Evolutionary conservation across 1,140 invertebrate species (phyloP).

Genomic region (Vanessa atalanta): DNA sequence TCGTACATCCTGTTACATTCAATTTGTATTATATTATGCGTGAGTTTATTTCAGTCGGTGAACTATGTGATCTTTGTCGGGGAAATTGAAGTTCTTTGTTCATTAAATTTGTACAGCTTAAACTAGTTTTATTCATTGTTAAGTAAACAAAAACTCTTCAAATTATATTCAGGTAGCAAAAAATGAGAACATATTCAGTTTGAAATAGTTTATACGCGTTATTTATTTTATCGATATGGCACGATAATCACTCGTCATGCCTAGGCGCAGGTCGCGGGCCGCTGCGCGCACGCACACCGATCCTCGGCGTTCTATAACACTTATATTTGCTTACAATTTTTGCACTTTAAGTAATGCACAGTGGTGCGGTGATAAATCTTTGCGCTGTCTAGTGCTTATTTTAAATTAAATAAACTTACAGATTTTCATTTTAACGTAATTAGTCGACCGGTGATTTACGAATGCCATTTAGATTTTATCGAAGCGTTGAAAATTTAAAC

Average conservation of each 20-base stretch:
- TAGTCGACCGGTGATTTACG: background rate
- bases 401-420: conserved; percentile 6
- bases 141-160: background rate
- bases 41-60: too few relatives aligned
- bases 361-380: conserved; percentile 1
- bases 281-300: conserved; percentile 46
- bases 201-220: conserved; percentile 9
- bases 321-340: conserved; percentile 50
- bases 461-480: conserved; percentile 9
- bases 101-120: too few relatives aligned
- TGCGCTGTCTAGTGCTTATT: background rate
- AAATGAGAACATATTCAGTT: background rate
- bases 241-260: conserved; percentile 8
- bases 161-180: background rate
- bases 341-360: conserved; percentile 15
- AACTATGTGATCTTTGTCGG: too few relatives aligned
- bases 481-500: conserved; percentile 9
- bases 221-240: conserved; percentile 25
- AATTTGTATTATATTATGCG: too few relatives aligned
- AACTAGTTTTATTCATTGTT: background rate
- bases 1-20: too few relatives aligned
- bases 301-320: conserved; percentile 32
- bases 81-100: too few relatives aligned
- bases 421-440: conserved; percentile 8
- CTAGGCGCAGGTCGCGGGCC: conserved; percentile 39